Evolutionary conservation across 2,113 vertebrate genomes (phyloP).

Genomic region (Corydoras maculifer): DNA sequence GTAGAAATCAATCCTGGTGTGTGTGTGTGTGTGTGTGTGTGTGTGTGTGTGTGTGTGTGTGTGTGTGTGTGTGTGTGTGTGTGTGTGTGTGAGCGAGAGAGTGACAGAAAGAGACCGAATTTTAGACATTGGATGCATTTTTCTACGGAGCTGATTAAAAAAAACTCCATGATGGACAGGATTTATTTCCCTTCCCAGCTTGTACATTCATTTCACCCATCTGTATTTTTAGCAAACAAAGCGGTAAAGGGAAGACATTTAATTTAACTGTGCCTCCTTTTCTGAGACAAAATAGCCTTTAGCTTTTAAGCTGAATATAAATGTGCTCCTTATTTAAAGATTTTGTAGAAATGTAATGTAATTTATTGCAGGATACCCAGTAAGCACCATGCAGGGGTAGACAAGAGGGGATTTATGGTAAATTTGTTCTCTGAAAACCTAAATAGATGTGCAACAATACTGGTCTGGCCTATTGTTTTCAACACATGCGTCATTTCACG

Average conservation of each 20-base stretch:
- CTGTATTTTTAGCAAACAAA: background rate
- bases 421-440: conserved; percentile 14
- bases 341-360: background rate
- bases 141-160: too few relatives aligned
- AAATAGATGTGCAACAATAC: conserved; percentile 10
- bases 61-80: too few relatives aligned
- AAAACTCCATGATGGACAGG: background rate
- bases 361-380: conserved; percentile 1
- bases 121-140: too few relatives aligned
- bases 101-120: too few relatives aligned
- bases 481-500: conserved; percentile 18
- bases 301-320: conserved; percentile 4
- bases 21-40: too few relatives aligned
- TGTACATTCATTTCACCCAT: background rate
- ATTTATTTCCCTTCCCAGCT: conserved; percentile 1
- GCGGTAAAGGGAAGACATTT: background rate
- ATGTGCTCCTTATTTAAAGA: background rate
- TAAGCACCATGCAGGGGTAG: background rate
- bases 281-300: background rate
- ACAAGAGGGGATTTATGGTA: conserved; percentile 17
- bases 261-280: background rate
- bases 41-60: too few relatives aligned
- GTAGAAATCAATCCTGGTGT: too few relatives aligned
- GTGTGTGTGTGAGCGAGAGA: too few relatives aligned
- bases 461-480: conserved; percentile 25